These are phyloP conservation scores for Bergia puertoricense DNA, from an alignment of 92 coral and sea anemone genomes.

Conservation along the genomic window DNA sequence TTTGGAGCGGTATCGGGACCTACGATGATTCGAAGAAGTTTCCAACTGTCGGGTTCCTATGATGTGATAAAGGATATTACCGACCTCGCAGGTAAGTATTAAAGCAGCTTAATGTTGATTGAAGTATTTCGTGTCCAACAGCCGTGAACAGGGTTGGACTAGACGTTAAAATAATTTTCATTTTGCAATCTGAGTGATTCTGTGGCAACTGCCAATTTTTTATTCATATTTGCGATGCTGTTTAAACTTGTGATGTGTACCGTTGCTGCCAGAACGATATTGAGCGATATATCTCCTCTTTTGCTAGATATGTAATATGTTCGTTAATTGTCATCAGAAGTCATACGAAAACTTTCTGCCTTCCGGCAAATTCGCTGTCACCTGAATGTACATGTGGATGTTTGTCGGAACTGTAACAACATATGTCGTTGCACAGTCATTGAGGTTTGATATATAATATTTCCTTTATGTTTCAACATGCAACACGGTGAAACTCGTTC, in stretches of 20 bases:
- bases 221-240: constrained; percentile 6
- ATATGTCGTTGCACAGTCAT: neutral
- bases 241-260: constrained; percentile 8
- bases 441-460: neutral
- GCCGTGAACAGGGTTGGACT: neutral
- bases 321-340: constrained; percentile 13
- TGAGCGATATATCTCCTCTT: constrained; percentile 4
- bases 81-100: constrained; percentile 74
- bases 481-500: neutral
- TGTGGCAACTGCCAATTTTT: neutral
- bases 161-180: neutral
- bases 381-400: neutral
- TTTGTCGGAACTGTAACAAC: neutral
- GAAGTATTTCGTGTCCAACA: neutral
- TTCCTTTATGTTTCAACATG: constrained; percentile 6
- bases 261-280: neutral
- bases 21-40: constrained; percentile 93
- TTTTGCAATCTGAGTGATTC: neutral
- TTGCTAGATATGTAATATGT: neutral
- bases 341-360: constrained; percentile 14
- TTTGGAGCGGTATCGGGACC: neutral
- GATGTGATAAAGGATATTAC: constrained; percentile 91
- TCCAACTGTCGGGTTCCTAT: constrained; percentile 98
- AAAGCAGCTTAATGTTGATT: neutral
- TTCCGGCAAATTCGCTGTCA: constrained; percentile 18